Evolutionary conservation across 2,113 vertebrate species (phyloP).

Genomic region (Indri indri): DNA sequence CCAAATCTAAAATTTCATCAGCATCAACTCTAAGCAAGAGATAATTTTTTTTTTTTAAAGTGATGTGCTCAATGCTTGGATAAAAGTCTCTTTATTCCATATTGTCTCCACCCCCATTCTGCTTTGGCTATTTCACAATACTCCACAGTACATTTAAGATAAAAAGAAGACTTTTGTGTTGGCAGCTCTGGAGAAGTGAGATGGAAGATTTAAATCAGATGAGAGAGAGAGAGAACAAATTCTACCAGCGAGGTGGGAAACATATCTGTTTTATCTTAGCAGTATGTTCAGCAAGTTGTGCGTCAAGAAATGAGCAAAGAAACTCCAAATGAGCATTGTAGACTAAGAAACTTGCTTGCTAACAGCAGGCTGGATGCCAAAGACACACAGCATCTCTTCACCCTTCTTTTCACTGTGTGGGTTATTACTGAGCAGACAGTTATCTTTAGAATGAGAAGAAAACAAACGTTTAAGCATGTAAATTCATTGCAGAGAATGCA

Average conservation of each 20-base stretch:
- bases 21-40: background rate
- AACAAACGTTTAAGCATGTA: background rate
- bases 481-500: conserved; percentile 28
- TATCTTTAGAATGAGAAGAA: background rate
- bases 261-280: background rate
- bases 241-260: background rate
- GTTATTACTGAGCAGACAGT: background rate
- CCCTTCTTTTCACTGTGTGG: background rate
- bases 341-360: background rate
- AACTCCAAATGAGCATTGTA: background rate
- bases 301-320: background rate
- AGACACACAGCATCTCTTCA: background rate
- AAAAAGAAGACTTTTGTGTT: background rate
- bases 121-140: background rate
- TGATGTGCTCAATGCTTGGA: background rate
- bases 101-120: background rate
- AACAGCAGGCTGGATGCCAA: background rate
- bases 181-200: background rate
- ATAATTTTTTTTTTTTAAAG: background rate
- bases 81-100: background rate
- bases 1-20: conserved; percentile 70
- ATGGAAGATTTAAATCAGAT: background rate
- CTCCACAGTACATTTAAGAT: background rate
- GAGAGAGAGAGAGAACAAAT: background rate
- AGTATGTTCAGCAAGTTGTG: background rate